phyloP scores from a whole-genome alignment of 2,113 vertebrate species.

The Rattus norvegicus region DNA sequence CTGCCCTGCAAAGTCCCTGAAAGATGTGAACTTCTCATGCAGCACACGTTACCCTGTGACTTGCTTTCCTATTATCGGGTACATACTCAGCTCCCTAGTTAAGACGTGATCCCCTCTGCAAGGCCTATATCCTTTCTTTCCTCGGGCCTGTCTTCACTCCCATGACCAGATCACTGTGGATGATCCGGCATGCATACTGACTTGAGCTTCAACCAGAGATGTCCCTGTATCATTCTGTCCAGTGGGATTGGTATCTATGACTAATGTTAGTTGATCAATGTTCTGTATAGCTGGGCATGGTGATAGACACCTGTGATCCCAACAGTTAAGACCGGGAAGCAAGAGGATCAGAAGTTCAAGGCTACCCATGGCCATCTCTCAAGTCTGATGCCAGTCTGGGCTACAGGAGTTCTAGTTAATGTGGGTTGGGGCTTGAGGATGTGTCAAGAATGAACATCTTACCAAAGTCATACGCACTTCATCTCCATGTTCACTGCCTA shows the following conservation, averaged over 20 bases:
- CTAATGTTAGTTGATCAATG: not conserved
- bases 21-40: not conserved
- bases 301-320: not conserved
- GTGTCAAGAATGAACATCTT: not conserved
- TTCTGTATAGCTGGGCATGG: not conserved
- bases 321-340: not conserved
- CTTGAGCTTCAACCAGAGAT: slow-evolving; percentile 20
- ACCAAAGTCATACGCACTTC: not conserved
- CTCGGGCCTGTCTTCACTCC: not conserved
- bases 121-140: slow-evolving; percentile 26
- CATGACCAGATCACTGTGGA: not conserved
- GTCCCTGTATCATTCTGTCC: not conserved
- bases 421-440: not conserved
- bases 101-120: not conserved
- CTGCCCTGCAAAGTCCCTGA: not conserved
- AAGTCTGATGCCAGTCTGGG: not conserved
- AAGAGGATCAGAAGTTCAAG: not conserved
- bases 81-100: not conserved
- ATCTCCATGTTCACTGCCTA: not conserved
- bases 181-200: not conserved
- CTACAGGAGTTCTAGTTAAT: not conserved
- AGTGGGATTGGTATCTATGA: not conserved
- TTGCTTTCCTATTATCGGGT: not conserved
- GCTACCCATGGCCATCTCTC: not conserved
- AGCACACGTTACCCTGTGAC: not conserved